Evolutionary conservation across 2,113 vertebrate species (phyloP), one percentile per base, ranked within the genome.

Genomic region (Entelurus aequoreus): DNA sequence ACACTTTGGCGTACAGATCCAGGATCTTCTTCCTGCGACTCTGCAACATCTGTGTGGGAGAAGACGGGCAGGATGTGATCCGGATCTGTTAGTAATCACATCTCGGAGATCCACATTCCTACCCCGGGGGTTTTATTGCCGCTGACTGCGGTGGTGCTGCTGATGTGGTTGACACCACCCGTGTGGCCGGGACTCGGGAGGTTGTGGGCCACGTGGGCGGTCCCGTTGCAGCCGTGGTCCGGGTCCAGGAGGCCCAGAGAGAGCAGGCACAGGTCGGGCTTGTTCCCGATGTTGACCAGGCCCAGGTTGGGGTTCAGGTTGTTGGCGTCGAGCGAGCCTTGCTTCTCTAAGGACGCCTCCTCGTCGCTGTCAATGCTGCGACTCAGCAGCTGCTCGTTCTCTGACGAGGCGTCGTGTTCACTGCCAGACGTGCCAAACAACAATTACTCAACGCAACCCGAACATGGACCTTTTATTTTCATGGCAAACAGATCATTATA

Each of bases 321-420:
- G 4, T 69, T 67, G 54, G 38, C 64, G 19, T 84, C 79, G 0
- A 93, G 86, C 8, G 88, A 90, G 4, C 91, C 94, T 76, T 94
- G 96, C 71, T 94, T 95, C 69, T 98, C 96, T 2, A 93, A 81
- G 0, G 94, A 91, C 0, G 93, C 92, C 76, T 98, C 97, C 79
- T 99, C 97, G 0, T 99, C 97, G 0, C 97, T 98, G 83, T 99
- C 97, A 15, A 98, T 94, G 65, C 97, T 99, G 6, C 95, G 93
- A 63, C 95, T 95, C 81, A 99, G 28, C 71, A 99, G 91, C 85
- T 95, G 93, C 83, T 98, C 97, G 0, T 99, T 98, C 83, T 99
- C 97, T 0, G 97, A 99, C 0, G 97, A 99, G 0, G 95, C 96
- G 5, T 99, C 96, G 0, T 98, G 98, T 90, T 99, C 95, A 68